phyloP scores from a whole-genome alignment of 2,888 invertebrate species.

The Rhagonycha fulva region DNA sequence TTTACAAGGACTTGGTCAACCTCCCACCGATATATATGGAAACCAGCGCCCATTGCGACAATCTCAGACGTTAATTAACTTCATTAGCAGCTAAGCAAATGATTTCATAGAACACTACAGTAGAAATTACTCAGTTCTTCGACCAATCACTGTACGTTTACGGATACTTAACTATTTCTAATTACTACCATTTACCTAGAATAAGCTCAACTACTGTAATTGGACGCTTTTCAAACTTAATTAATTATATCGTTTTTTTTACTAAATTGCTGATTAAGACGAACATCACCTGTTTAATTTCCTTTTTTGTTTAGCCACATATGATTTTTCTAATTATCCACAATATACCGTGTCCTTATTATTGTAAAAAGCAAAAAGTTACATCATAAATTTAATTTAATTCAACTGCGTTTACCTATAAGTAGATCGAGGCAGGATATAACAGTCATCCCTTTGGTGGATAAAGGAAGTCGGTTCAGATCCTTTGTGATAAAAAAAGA shows the following conservation, averaged over 20 bases:
- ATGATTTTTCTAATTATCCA: neutral
- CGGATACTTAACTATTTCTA: slow-evolving; percentile 21
- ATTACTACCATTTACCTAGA: slow-evolving; percentile 24
- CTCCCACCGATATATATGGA: slow-evolving; percentile 34
- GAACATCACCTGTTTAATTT: neutral
- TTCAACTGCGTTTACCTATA: too few relatives aligned
- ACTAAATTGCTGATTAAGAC: neutral
- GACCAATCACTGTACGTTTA: slow-evolving; percentile 23
- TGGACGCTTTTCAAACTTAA: slow-evolving; percentile 15
- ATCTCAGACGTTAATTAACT: slow-evolving; percentile 44
- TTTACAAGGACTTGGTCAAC: slow-evolving; percentile 27
- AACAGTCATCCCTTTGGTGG: too few relatives aligned
- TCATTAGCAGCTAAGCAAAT: slow-evolving; percentile 41
- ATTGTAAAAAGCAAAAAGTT: too few relatives aligned
- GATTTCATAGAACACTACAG: slow-evolving; percentile 42
- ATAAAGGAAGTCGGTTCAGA: too few relatives aligned
- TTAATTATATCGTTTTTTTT: neutral
- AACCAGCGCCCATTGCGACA: slow-evolving; percentile 42
- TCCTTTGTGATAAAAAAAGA: too few relatives aligned
- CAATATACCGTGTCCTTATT: neutral
- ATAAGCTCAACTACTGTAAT: slow-evolving; percentile 15
- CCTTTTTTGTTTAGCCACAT: neutral
- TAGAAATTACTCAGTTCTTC: slow-evolving; percentile 22
- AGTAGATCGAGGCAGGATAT: too few relatives aligned
- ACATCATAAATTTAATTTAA: too few relatives aligned